phyloP scores from a whole-genome alignment of 2,113 vertebrate genomes.

The Cercocebus atys region DNA sequence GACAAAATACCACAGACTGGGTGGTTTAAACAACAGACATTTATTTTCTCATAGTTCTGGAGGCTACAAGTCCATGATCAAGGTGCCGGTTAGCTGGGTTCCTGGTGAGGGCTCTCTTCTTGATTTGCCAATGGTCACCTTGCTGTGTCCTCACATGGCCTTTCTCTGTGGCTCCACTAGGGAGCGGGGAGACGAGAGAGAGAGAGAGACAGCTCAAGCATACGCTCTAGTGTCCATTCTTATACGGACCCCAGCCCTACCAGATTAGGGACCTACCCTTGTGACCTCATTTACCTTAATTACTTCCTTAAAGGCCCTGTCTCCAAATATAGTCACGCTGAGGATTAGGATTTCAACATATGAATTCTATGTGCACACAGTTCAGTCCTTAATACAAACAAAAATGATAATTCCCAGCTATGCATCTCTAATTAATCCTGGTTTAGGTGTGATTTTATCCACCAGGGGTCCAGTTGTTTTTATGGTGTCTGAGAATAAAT shows the following conservation, averaged over 20 bases:
- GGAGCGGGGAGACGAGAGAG: neutral
- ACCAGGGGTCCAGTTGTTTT: neutral
- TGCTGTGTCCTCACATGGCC: neutral
- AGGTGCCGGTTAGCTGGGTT: neutral
- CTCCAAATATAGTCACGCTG: neutral
- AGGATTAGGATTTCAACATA: neutral
- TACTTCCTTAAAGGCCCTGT: neutral
- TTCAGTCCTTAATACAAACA: neutral
- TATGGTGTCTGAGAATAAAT: neutral
- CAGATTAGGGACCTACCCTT: neutral
- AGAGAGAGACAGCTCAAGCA: neutral
- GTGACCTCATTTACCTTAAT: neutral
- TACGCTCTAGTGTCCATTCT: neutral
- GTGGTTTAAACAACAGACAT: neutral
- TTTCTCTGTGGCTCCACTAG: neutral
- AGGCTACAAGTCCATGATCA: neutral
- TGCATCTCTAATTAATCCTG: neutral
- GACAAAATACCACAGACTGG: neutral
- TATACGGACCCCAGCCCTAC: neutral
- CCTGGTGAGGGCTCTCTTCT: neutral
- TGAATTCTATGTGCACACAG: neutral
- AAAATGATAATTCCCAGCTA: neutral
- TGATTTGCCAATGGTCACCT: neutral
- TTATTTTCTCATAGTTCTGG: neutral
- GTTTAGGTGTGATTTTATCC: conserved; percentile 35